phyloP scores from a whole-genome alignment of 2,888 invertebrate genomes.

The Melipona bicolor region DNA sequence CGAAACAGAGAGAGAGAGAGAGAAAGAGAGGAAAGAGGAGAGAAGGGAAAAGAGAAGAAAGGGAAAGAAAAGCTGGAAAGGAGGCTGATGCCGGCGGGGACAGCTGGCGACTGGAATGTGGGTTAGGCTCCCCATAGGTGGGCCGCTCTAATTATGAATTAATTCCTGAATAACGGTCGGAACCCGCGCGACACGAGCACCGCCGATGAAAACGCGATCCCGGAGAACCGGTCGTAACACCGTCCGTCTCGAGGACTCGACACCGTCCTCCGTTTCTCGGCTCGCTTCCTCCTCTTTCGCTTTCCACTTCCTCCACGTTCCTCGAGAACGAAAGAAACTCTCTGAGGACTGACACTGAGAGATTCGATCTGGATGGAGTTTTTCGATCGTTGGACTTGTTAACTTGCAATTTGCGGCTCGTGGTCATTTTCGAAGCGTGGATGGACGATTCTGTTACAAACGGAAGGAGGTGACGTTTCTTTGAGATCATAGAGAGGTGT shows the following conservation, averaged over 20 bases:
- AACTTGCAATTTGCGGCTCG: no score
- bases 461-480: no score
- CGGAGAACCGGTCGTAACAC: conserved; percentile 69
- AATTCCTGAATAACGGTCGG: conserved; percentile 82
- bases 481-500: no score
- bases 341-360: no score
- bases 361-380: no score
- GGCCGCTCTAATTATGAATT: conserved; percentile 83
- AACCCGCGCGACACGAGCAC: conserved; percentile 73
- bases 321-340: neutral
- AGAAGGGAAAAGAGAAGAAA: conserved; percentile 39
- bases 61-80: conserved; percentile 68
- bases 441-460: no score
- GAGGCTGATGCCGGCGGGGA: conserved; percentile 68
- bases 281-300: conserved; percentile 35
- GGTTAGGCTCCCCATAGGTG: conserved; percentile 78
- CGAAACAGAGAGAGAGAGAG: neutral
- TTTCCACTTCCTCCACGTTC: conserved; percentile 26
- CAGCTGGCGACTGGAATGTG: conserved; percentile 80
- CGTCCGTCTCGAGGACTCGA: conserved; percentile 22
- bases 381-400: no score
- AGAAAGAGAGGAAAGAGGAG: neutral
- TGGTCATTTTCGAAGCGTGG: no score
- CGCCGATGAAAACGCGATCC: conserved; percentile 65
- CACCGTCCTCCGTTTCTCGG: conserved; percentile 30